Percentiles rank a stretch among this genome's conserved stretches.
These are phyloP conservation scores for Drosophila longiperda DNA, from an alignment of 2,888 invertebrate genomes.

Conservation along the genomic window DNA sequence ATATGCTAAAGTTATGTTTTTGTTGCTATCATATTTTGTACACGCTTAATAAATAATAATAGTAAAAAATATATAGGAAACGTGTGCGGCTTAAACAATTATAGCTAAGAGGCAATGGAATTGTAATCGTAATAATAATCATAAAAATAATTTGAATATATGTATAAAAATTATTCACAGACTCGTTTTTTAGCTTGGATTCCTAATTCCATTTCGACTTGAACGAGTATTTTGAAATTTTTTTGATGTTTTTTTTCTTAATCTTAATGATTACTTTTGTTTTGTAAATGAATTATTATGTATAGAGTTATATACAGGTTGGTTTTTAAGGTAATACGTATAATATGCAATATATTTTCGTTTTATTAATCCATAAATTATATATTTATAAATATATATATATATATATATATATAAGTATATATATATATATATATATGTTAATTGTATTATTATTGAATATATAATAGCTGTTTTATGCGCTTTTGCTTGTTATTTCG, in stretches of 20 bases:
- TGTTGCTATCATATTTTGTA: conserved; percentile 10
- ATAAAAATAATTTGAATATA: conserved; percentile 34
- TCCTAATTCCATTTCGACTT: conserved; percentile 26
- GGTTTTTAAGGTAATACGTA: conserved; percentile 32
- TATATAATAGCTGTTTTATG: conserved; percentile 33
- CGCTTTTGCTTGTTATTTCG: conserved; percentile 4
- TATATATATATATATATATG: conserved; percentile 35
- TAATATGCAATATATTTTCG: conserved; percentile 54
- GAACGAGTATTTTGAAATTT: conserved; percentile 26
- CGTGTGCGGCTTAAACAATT: conserved; percentile 37
- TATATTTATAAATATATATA: conserved; percentile 17
- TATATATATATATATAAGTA: conserved; percentile 17
- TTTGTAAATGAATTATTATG: conserved; percentile 25
- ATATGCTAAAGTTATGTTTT: conserved; percentile 34
- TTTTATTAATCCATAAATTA: conserved; percentile 65
- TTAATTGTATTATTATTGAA: conserved; percentile 31
- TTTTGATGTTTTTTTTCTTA: conserved; percentile 14
- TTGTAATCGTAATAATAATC: conserved; percentile 36
- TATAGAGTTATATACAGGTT: conserved; percentile 44
- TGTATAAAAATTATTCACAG: conserved; percentile 70
- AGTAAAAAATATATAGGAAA: conserved; percentile 21
- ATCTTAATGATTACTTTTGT: conserved; percentile 12
- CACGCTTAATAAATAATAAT: conserved; percentile 49
- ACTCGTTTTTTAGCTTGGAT: conserved; percentile 59
- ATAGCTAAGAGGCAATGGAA: conserved; percentile 44